These are phyloP conservation scores for Momotus momota DNA, from an alignment of 2,797 vertebrate genomes.

Conservation along the genomic window DNA sequence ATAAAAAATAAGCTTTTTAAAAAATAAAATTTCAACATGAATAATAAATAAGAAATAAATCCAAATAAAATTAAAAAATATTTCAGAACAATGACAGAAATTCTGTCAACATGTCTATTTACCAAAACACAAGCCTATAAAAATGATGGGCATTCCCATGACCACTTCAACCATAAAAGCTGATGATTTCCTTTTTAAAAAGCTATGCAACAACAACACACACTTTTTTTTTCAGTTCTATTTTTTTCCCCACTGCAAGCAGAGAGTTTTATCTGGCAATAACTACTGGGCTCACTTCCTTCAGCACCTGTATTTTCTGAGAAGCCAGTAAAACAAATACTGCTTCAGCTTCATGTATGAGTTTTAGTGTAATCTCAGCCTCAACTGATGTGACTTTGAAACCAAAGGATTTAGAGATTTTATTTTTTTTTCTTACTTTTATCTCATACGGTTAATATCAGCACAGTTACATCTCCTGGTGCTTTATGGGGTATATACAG, in stretches of 20 bases:
- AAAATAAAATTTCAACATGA: too few relatives aligned
- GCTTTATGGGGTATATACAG: not conserved
- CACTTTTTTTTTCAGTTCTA: not conserved
- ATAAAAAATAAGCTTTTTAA: not conserved
- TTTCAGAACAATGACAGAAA: not conserved
- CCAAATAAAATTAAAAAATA: not conserved
- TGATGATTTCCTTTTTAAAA: not conserved
- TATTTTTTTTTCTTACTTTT: constrained; percentile 5
- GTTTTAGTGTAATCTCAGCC: not conserved
- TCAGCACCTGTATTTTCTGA: constrained; percentile 47
- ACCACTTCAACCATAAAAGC: not conserved
- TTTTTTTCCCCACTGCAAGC: not conserved
- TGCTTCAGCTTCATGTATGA: not conserved
- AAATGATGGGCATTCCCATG: not conserved
- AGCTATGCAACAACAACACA: not conserved
- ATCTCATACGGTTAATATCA: constrained; percentile 11
- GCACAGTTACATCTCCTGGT: not conserved
- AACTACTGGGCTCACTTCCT: not conserved
- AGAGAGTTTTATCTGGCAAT: not conserved
- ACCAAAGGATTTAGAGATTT: not conserved
- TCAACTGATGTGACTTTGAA: not conserved
- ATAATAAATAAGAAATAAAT: too few relatives aligned
- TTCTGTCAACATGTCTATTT: not conserved
- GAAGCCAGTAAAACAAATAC: constrained; percentile 11
- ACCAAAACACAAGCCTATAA: not conserved